Evolutionary conservation across 1,140 invertebrate species (phyloP).

Genomic region (Saccostrea cuccullata): DNA sequence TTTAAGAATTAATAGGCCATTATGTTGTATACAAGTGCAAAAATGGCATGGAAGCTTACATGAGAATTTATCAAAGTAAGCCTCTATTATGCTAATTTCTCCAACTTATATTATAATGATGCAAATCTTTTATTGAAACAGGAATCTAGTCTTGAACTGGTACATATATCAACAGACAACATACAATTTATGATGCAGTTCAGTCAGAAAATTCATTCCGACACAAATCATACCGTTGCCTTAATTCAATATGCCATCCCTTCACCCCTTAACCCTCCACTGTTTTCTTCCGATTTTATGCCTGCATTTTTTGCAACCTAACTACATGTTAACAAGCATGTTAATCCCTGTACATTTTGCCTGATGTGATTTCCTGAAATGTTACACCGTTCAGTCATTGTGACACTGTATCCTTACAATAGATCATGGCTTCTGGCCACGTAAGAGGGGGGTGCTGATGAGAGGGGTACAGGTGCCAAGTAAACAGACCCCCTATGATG

Average conservation of each 20-base stretch:
- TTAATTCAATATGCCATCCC: constrained; percentile 26
- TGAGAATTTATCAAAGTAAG: background rate
- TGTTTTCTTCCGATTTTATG: background rate
- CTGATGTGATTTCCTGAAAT: constrained; percentile 3
- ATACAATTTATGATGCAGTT: constrained; percentile 7
- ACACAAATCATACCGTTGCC: constrained; percentile 24
- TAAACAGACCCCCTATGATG: constrained; percentile 27
- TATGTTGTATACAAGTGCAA: background rate
- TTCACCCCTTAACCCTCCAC: background rate
- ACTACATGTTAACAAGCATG: constrained; percentile 32
- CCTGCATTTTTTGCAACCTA: background rate
- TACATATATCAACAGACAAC: background rate
- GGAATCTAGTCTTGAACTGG: background rate
- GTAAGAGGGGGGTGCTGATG: background rate
- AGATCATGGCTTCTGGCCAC: background rate
- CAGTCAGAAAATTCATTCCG: background rate
- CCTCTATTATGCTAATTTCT: background rate
- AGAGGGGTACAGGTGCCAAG: background rate
- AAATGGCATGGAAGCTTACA: background rate
- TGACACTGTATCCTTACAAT: background rate
- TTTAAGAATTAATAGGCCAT: background rate
- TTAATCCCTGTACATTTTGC: constrained; percentile 1
- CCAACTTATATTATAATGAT: background rate
- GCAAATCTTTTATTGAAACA: background rate
- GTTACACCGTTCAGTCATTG: background rate